Evolutionary conservation across 1,140 invertebrate genomes (phyloP).

Genomic region (Neodiprion virginianus): DNA sequence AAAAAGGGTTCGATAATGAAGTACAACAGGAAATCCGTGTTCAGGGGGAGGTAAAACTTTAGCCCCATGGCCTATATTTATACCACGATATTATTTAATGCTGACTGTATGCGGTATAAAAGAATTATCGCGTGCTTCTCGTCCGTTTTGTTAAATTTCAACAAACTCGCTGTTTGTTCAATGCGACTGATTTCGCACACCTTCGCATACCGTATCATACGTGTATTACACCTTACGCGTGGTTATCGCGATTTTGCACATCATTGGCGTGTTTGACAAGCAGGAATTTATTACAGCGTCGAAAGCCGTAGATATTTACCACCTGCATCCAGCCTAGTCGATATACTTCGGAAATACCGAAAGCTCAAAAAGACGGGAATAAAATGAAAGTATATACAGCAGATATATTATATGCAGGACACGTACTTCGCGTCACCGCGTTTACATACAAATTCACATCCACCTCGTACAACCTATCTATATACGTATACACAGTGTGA

Average conservation of each 20-base stretch:
- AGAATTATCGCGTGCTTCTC: neutral
- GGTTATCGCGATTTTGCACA: neutral
- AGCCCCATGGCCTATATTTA: no score
- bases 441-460: neutral
- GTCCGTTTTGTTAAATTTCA: neutral
- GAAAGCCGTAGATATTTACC: neutral
- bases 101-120: neutral
- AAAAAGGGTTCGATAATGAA: no score
- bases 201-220: neutral
- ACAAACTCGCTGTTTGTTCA: neutral
- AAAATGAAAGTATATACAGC: no score
- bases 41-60: no score
- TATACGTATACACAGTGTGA: no score
- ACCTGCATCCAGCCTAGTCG: neutral
- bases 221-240: neutral
- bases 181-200: neutral
- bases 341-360: neutral
- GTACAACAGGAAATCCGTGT: no score
- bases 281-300: neutral
- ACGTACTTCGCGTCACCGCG: neutral
- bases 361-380: no score
- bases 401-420: neutral
- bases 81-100: neutral
- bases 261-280: neutral
- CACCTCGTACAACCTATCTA: no score